A percentile compares a stretch with the other conserved stretches of the same genome.
Conservation (phyloP, 2,113 vertebrate species). For the Nymphicus hollandicus region DNA sequence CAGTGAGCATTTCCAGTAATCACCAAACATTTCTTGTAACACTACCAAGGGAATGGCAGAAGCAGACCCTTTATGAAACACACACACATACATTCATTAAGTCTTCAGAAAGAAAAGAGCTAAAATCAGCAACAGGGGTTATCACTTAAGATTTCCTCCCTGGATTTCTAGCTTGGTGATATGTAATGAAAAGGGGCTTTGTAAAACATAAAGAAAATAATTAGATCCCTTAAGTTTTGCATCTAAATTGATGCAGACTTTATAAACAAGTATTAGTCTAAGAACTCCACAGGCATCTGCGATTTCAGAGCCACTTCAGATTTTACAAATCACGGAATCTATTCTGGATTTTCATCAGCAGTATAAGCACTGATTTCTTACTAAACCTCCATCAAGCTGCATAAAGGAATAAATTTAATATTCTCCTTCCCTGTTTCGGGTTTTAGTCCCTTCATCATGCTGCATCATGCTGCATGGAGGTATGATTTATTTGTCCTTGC, state of each 20-base stretch:
- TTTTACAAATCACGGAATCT: conserved; percentile 2
- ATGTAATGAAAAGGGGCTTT: neutral
- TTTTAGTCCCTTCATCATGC: neutral
- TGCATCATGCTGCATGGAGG: neutral
- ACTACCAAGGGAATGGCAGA: neutral
- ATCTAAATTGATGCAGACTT: neutral
- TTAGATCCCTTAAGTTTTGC: neutral
- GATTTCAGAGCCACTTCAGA: neutral
- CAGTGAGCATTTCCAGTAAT: neutral
- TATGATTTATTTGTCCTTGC: conserved; percentile 15
- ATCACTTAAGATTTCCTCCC: neutral
- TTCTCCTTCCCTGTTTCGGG: neutral
- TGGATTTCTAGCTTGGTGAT: neutral
- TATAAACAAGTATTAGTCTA: conserved; percentile 5
- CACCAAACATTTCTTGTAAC: neutral
- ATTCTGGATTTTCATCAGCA: conserved; percentile 6
- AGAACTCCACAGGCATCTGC: neutral
- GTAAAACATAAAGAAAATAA: conserved; percentile 27
- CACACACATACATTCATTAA: neutral
- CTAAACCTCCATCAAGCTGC: neutral
- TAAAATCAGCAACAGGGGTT: neutral
- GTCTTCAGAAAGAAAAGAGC: neutral
- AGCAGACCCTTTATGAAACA: neutral
- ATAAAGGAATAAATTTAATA: neutral
- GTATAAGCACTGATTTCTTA: neutral